Percentiles rank a stretch among this genome's conserved stretches.
These are phyloP conservation scores for Vannuccia rotundouncinata DNA, from an alignment of 2,888 invertebrate genomes.

Conservation along the genomic window DNA sequence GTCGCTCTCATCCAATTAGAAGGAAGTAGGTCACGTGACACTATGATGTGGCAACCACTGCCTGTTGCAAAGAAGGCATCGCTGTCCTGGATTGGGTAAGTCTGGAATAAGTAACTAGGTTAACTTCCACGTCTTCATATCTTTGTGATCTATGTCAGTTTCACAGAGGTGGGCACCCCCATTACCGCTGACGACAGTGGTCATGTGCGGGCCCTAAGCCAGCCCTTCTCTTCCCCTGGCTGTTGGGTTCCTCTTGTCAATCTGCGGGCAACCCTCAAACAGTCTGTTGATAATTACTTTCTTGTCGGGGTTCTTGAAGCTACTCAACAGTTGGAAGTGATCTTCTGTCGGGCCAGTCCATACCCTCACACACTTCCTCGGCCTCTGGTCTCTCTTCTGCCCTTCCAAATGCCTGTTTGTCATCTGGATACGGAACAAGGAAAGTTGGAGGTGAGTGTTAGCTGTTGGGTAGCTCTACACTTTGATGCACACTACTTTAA, in stretches of 20 bases:
- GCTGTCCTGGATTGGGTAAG: slow-evolving; percentile 56
- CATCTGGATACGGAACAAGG: slow-evolving; percentile 73
- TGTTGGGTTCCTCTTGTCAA: slow-evolving; percentile 81
- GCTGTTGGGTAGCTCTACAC: too few relatives aligned
- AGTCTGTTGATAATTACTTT: background rate
- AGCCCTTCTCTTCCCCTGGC: slow-evolving; percentile 52
- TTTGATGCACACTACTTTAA: too few relatives aligned
- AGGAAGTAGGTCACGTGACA: slow-evolving; percentile 20
- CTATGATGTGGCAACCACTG: slow-evolving; percentile 45
- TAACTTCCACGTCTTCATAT: too few relatives aligned
- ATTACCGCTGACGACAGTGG: slow-evolving; percentile 69
- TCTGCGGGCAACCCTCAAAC: slow-evolving; percentile 38
- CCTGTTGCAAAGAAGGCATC: slow-evolving; percentile 53
- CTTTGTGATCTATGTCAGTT: too few relatives aligned
- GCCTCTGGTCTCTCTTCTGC: slow-evolving; percentile 71
- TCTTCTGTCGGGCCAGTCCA: slow-evolving; percentile 77
- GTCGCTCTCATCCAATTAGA: slow-evolving; percentile 47
- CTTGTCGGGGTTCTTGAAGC: background rate
- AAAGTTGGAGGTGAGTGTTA: slow-evolving; percentile 65
- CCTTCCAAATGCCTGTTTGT: slow-evolving; percentile 68
- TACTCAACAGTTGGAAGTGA: slow-evolving; percentile 60
- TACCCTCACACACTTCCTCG: slow-evolving; percentile 80
- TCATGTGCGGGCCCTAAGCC: slow-evolving; percentile 66
- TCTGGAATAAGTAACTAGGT: too few relatives aligned
- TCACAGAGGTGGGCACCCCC: background rate